These are phyloP conservation scores for Hydrozoanthus tunicans DNA, from an alignment of 64 coral and sea anemone species.

Conservation along the genomic window DNA sequence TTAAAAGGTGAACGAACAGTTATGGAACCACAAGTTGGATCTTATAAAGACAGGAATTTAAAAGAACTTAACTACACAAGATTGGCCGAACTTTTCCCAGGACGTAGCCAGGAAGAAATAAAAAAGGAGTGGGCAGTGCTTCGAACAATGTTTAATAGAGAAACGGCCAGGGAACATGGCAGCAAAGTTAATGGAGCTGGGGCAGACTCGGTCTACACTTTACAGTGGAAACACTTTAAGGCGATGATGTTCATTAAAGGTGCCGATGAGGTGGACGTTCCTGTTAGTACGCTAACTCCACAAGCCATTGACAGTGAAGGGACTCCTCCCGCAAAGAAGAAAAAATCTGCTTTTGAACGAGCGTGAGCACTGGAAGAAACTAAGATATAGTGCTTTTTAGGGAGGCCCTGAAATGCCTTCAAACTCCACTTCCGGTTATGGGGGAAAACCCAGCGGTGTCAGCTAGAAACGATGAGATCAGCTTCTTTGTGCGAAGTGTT, in stretches of 20 bases:
- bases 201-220: slow-evolving; percentile 16
- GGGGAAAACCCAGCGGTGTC: background rate
- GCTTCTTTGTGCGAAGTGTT: slow-evolving; percentile 4
- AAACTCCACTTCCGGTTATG: background rate
- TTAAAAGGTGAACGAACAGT: slow-evolving; percentile 36
- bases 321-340: background rate
- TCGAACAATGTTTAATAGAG: slow-evolving; percentile 46
- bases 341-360: background rate
- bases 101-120: no score
- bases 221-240: slow-evolving; percentile 40
- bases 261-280: slow-evolving; percentile 18
- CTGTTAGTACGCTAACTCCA: slow-evolving; percentile 10
- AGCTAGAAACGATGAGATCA: slow-evolving; percentile 2
- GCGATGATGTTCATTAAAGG: slow-evolving; percentile 54
- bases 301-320: background rate
- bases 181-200: slow-evolving; percentile 46
- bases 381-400: slow-evolving; percentile 17
- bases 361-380: background rate
- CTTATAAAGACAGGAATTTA: slow-evolving; percentile 3
- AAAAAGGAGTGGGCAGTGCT: background rate
- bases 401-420: slow-evolving; percentile 23
- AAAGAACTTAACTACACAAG: background rate
- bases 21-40: background rate
- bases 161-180: slow-evolving; percentile 3
- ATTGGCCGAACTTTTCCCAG: no score